Evolutionary conservation across 2,797 vertebrate species (phyloP).

Genomic region (Melanogrammus aeglefinus): DNA sequence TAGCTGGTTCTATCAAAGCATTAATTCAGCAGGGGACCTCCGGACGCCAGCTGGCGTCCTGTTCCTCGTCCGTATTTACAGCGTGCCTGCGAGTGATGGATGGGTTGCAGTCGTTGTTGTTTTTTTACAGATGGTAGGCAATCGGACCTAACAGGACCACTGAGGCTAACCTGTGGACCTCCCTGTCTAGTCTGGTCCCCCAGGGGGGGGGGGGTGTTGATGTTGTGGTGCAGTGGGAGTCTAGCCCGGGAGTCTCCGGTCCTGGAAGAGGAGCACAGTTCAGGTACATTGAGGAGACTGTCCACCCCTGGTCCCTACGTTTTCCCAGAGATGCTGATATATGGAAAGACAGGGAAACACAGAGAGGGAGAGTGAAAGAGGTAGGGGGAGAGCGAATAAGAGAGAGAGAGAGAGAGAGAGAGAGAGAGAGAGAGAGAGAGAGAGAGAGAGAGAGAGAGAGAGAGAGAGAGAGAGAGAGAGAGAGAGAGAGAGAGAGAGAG

Average conservation of each 20-base stretch:
- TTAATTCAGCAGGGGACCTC: slow-evolving; percentile 27
- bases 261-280: slow-evolving; percentile 21
- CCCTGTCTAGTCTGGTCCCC: slow-evolving; percentile 13
- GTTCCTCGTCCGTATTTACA: background rate
- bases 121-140: background rate
- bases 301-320: slow-evolving; percentile 24
- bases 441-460: slow-evolving; percentile 13
- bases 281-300: slow-evolving; percentile 23
- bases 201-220: slow-evolving; percentile 1
- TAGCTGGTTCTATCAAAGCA: slow-evolving; percentile 34
- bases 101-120: slow-evolving; percentile 28
- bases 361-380: slow-evolving; percentile 18
- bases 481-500: slow-evolving; percentile 20
- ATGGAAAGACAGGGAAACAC: slow-evolving; percentile 6
- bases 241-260: slow-evolving; percentile 14
- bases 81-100: slow-evolving; percentile 16
- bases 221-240: background rate
- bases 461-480: slow-evolving; percentile 16
- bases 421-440: no score
- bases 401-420: no score
- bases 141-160: background rate
- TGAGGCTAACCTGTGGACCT: background rate
- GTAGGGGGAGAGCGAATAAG: no score
- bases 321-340: slow-evolving; percentile 30
- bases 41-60: slow-evolving; percentile 28